Percentiles rank a stretch among this genome's conserved stretches.
Conservation (phyloP, 2,797 vertebrate genomes). For the Muraenolepis orangiensis region DNA sequence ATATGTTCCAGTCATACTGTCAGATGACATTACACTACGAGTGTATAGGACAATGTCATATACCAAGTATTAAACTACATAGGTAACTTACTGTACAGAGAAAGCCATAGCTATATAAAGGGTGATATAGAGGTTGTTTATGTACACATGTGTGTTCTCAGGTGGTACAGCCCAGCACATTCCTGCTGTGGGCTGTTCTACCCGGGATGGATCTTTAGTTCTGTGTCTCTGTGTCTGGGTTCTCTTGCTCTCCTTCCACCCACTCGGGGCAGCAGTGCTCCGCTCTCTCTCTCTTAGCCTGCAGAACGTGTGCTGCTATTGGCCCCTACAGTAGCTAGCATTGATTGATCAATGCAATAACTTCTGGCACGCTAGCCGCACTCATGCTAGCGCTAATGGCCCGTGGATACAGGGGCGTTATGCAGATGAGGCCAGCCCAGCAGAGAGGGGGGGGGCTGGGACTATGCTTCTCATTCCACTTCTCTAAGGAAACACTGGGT, state of each 20-base stretch:
- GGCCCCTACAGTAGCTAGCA: constrained; percentile 1
- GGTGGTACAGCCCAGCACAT: not conserved
- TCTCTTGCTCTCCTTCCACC: not conserved
- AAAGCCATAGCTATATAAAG: not conserved
- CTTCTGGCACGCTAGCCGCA: constrained; percentile 53
- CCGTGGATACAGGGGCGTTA: constrained; percentile 61
- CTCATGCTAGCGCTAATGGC: constrained; percentile 60
- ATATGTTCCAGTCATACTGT: too few relatives aligned
- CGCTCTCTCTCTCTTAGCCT: not conserved
- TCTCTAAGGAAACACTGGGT: constrained; percentile 36
- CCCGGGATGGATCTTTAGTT: not conserved
- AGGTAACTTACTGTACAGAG: not conserved
- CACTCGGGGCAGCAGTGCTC: not conserved
- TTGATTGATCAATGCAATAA: constrained; percentile 61
- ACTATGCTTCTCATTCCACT: constrained; percentile 46
- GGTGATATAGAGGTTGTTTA: not conserved
- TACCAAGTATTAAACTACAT: not conserved
- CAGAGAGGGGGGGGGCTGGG: constrained; percentile 32
- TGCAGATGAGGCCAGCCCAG: constrained; percentile 52
- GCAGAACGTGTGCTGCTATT: not conserved
- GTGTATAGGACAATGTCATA: too few relatives aligned
- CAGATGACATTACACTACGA: too few relatives aligned
- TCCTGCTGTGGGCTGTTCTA: not conserved
- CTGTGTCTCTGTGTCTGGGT: not conserved
- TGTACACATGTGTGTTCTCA: not conserved